These are phyloP conservation scores for Tympanoctomys barrerae DNA, from an alignment of 2,797 vertebrate species.

Conservation along the genomic window DNA sequence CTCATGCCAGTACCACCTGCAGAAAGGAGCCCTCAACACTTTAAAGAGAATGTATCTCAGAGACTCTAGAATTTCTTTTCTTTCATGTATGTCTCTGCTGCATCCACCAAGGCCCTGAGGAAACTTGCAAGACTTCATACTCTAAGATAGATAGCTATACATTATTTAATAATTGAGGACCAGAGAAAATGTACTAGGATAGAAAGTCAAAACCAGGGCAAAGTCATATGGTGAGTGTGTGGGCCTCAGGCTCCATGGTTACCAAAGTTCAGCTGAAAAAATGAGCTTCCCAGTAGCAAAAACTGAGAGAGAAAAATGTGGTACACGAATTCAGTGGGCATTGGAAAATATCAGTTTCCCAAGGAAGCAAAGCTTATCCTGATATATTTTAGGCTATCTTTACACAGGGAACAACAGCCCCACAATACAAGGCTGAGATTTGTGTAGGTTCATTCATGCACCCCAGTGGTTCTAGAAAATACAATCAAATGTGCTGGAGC, in stretches of 20 bases:
- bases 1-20: background rate
- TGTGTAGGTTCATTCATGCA: background rate
- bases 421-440: background rate
- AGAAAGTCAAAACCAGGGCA: slow-evolving; percentile 48
- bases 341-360: background rate
- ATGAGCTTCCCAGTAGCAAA: background rate
- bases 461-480: background rate
- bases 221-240: background rate
- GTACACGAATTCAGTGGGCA: background rate
- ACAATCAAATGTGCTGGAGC: background rate
- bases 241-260: background rate
- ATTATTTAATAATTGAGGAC: slow-evolving; percentile 63
- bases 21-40: background rate
- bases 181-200: slow-evolving; percentile 45
- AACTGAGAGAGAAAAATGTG: background rate
- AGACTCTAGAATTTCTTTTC: slow-evolving; percentile 29
- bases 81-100: slow-evolving; percentile 10
- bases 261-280: background rate
- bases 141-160: slow-evolving; percentile 60
- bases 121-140: slow-evolving; percentile 13
- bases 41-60: slow-evolving; percentile 9
- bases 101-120: slow-evolving; percentile 7
- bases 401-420: too few relatives aligned
- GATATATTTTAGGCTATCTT: background rate
- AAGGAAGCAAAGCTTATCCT: background rate